Conservation (phyloP, 1,140 invertebrate genomes). For the Drosophila arizonae region DNA sequence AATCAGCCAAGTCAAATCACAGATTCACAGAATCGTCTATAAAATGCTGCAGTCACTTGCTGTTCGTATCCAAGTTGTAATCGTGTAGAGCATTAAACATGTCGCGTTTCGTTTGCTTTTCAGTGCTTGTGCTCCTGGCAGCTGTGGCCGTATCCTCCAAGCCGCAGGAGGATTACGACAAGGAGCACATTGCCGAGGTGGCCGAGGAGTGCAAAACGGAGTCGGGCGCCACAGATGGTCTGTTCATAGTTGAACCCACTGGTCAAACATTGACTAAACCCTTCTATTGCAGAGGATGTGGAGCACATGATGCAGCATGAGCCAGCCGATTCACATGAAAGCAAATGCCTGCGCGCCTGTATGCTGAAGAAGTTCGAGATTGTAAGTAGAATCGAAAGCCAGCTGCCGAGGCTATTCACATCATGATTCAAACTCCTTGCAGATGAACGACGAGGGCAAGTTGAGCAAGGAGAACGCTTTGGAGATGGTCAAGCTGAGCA, state of each 20-base stretch:
- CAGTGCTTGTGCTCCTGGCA: constrained; percentile 32
- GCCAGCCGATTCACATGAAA: constrained; percentile 44
- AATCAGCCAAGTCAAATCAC: constrained; percentile 50
- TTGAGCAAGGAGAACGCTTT: constrained; percentile 57
- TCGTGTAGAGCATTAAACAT: constrained; percentile 37
- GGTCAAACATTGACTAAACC: not conserved
- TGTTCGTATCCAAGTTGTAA: constrained; percentile 41
- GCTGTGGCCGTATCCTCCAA: constrained; percentile 35
- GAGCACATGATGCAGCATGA: constrained; percentile 58
- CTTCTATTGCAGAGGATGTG: constrained; percentile 53
- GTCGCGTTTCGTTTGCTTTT: constrained; percentile 50
- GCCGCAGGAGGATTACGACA: constrained; percentile 55
- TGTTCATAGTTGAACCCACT: not conserved
- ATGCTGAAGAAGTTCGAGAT: constrained; percentile 75
- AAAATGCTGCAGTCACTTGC: constrained; percentile 37
- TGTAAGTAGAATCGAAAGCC: constrained; percentile 37
- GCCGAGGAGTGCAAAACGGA: constrained; percentile 63
- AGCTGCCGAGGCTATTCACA: not conserved
- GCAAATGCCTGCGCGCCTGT: constrained; percentile 68
- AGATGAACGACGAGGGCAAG: constrained; percentile 71
- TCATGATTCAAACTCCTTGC: not conserved
- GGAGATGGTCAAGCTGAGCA: constrained; percentile 48
- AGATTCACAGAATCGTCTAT: constrained; percentile 30
- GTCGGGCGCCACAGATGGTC: constrained; percentile 62
- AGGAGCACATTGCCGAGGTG: constrained; percentile 45